Conservation (phyloP, 2,888 invertebrate genomes). For the Ormyrus rosae region DNA sequence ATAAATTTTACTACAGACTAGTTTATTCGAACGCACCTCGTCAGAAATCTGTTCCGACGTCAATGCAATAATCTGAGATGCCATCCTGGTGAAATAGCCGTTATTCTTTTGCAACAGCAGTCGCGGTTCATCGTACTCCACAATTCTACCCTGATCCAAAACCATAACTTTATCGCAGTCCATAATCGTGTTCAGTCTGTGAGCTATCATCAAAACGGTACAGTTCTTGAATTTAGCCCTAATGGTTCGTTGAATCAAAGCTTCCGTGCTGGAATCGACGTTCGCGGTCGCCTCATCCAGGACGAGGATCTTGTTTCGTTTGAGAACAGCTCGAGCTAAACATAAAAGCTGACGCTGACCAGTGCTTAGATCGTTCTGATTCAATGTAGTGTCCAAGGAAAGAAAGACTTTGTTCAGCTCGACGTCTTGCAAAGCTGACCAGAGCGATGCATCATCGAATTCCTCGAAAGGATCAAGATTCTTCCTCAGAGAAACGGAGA, state of each 20-base stretch:
- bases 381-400: constrained; percentile 77
- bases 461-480: constrained; percentile 84
- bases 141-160: constrained; percentile 77
- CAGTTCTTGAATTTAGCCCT: constrained; percentile 77
- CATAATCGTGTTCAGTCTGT: constrained; percentile 80
- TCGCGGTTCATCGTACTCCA: constrained; percentile 83
- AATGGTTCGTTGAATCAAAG: constrained; percentile 78
- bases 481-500: constrained; percentile 78
- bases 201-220: constrained; percentile 80
- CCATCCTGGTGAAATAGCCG: constrained; percentile 82
- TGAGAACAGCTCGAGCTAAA: constrained; percentile 90
- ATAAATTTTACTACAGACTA: background rate
- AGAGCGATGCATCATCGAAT: constrained; percentile 75
- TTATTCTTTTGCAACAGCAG: constrained; percentile 80
- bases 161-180: constrained; percentile 79
- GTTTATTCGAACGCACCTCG: background rate
- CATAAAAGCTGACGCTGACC: constrained; percentile 94
- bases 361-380: constrained; percentile 86
- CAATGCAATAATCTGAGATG: constrained; percentile 65
- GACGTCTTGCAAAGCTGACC: constrained; percentile 80
- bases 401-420: constrained; percentile 83
- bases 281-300: constrained; percentile 96
- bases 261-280: constrained; percentile 87
- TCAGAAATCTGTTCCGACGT: background rate
- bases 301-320: constrained; percentile 89